Base-by-base conservation (phyloP, 2,113 vertebrate species). In the Perca flavescens region DNA sequence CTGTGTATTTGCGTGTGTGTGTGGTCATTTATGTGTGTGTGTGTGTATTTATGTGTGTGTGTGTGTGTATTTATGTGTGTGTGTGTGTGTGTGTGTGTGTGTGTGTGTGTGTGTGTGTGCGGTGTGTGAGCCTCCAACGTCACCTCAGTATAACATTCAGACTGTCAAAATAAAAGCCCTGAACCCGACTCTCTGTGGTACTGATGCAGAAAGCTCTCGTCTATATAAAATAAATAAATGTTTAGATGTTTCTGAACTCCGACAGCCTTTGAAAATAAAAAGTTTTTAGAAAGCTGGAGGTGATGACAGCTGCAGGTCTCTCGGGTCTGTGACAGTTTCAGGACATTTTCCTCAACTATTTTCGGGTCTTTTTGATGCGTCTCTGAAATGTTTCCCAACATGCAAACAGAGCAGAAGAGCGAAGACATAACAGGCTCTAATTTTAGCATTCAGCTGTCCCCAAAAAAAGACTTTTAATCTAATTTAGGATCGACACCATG, bases 311-410 rank as follows among this genome's bases (percentile, higher is more conserved):
- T 25, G 25, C 25, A 10, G 12, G 72, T 65, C 60, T 76, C 77
- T 1, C 0, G 64, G 65, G 56, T 43, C 76, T 40, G 3, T 14
- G 14, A 19, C 72, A 17, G 36, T 7, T 43, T 54, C 67, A 40
- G 21, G 79, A 56, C 57, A 62, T 64, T 11, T 5, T 68, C 53
- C 25, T n/a, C 10, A 4, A 66, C 61, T 60, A 58, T 71, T 76
- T 61, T 4, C 40, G n/a, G n/a, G 28, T n/a, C 12, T 40, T 63
- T 56, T 28, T 40, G 1, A 9, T 1, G 19, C 2, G 3, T 17
- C 47, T 62, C 34, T 19, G 46, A 54, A 7, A 71, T 22, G 58
- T 46, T 56, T 56, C 11, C 31, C 17, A 22, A 25, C 17, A 8
- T 72, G 25, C 28, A 7, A 65, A 50, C 25, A 7, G 68, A 71